Evolutionary conservation across 2,888 invertebrate species (phyloP), one percentile per base, ranked within the genome.

Genomic region (Eupelmus urozonus): DNA sequence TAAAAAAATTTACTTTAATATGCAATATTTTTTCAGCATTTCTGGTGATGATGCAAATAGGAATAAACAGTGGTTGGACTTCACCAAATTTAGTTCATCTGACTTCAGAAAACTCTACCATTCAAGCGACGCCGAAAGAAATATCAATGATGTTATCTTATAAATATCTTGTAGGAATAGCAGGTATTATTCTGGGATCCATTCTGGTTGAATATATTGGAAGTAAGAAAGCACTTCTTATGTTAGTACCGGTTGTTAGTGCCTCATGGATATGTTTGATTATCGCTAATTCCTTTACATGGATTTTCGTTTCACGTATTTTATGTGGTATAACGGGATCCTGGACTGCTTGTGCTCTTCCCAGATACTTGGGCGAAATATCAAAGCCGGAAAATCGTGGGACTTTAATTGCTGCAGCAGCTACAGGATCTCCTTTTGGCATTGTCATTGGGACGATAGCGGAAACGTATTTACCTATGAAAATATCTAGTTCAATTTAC

Each of bases 311-410:
- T 0, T 76, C 83, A 0, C 74, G 84, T 29, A 49, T 82, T 2
- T 66, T 79, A 1, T 60, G 82, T 4, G 86, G 85, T 9, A 27
- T 87, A 1, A 81, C 82, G 1, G 72, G 82, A 62, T 83, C 84
- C 3, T 81, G 83, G 75, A 82, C 82, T 25, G 85, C 82, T 73
- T 77, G 81, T 11, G 81, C 82, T 7, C 86, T 84, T 59, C 84
- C 86, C 0, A 75, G 87, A 0, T 87, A 85, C 80, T 73, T 87
- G 16, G 87, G 85, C 0, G 87, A 87, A 62, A 82, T 86, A 27
- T 82, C 86, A 0, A 77, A 78, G 11, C 84, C 85, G 1, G 81
- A 73, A 3, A 86, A 88, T 16, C 85, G 89, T 0, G 89, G 88
- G 1, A 82, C 86, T 0, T 49, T 89, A n/a, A 84, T 88, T 0